Evolutionary conservation across 2,888 invertebrate species (phyloP), one percentile per base, ranked within the genome.

Genomic region (Nomada hirtipes): DNA sequence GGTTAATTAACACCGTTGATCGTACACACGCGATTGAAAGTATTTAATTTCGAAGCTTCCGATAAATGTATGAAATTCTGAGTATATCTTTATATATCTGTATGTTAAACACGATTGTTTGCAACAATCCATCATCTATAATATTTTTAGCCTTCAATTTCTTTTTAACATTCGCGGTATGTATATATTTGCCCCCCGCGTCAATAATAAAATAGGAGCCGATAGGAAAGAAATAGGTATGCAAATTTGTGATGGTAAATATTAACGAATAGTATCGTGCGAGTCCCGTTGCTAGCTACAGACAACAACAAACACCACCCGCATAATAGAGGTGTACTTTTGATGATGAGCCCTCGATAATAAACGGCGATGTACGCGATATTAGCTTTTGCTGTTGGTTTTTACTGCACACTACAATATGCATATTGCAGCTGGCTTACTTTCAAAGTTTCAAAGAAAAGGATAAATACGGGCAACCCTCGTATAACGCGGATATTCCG

Each of bases 221-320:
- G 36, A 36, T 36, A 7, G 36, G 7, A 36, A 36, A 7, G 47
- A 47, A 47, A 47, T 11, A 15, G 3, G 47, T 15, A 10, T 20
- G 55, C 4, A 55, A n/a, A 29, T 59, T 47, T 13, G 11, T 20
- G n/a, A 4, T 20, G 4, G 42, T 23, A 42, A 68, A 74, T 68
- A 63, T 74, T 67, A 61, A 55, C 9, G 47, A 53, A 29, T 29
- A 47, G 53, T 20, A 26, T 18, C 42, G 55, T 18, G 50, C 11
- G 20, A 42, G 36, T 18, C 42, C 47, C 23, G 86, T 84, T 85
- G 85, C 78, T 89, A 88, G 88, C 86, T 86, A 85, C 83, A 83
- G 88, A 90, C 89, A 87, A 90, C 89, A 90, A 89, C 89, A 89
- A 89, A 89, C 82, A 82, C 50, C 64, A 70, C 68, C 79, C 79